Base-by-base conservation (phyloP, 2,113 vertebrate genomes). In the Alosa alosa region DNA sequence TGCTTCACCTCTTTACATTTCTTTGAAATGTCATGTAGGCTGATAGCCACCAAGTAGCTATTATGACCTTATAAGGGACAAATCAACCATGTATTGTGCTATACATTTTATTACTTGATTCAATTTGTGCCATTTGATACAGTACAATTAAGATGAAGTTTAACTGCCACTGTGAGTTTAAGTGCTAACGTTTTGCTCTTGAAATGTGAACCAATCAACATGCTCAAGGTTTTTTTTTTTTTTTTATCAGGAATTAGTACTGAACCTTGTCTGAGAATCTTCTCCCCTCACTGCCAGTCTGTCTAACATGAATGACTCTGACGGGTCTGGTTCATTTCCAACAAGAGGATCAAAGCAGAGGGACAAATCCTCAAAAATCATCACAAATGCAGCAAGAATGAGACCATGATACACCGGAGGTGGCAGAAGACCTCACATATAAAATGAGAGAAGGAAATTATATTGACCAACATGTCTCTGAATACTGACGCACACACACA, bases 401-500 rank as follows among this genome's bases (percentile, higher is more conserved):
- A 78, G 4, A 78, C 72, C 31, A 39, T 78, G 72, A 39, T 13
- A 39, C 72, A 78, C 72, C 72, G 17, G 25, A 78, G 72, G 72
- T 78, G 31, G 72, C 72, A 78, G 72, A 13, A 31, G 25, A 36
- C 25, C 72, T 11, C 31, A 36, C 31, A 17, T 78, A 78, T 4
- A 36, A 39, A 15, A 78, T 4, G 72, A 39, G 68, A 75, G 25
- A 75, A 31, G 72, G 25, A 89, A 88, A 85, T 89, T 89, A 95
- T 89, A 85, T 84, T 89, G 64, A 68, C 64, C 36, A 86, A 89
- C 86, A 84, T 88, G 83, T 89, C 84, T 88, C 86, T 88, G 75
- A 78, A 86, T 64, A 90, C 81, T 88, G 83, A 87, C 85, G 91
- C 64, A 87, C 87, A 86, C 84, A 84, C 64, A 86, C 82, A 91